Base-by-base conservation (phyloP, 2,113 vertebrate genomes). In the Haplotaxodon microlepis region DNA sequence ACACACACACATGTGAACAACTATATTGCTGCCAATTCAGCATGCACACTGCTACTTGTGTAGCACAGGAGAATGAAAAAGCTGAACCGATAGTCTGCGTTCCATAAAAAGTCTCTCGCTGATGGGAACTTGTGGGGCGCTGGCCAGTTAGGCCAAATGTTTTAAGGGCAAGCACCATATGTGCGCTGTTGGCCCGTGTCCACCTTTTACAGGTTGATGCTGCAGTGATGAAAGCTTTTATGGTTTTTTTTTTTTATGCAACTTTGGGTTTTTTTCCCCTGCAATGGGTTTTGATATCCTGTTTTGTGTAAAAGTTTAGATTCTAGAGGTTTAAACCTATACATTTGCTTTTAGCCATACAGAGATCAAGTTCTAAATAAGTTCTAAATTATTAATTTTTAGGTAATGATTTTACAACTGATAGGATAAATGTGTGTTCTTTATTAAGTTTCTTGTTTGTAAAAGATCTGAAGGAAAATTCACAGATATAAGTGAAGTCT, bases 11-110 rank as follows among this genome's bases (percentile, higher is more conserved):
- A 38, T 1, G 3, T 21, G 84, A 38, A 84, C 38, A 92, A 78
- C 91, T 87, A 91, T 87, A 86, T 90, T 83, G 86, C 88, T 92
- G 87, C 86, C 85, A 86, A 86, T 91, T 92, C 88, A 92, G 93
- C 91, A 63, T 90, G 90, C 90, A 87, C 86, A 80, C 82, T 93
- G 92, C 92, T 93, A 87, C 88, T 76, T 36, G 4, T 14, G 89
- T 88, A 90, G 90, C 86, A 90, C 71, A 80, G 63, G 57, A 88
- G 82, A 86, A 82, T 76, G 79, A 59, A 19, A 85, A 84, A 81
- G 78, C 93, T 86, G 83, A 89, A 84, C 17, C 4, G n/a, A 8
- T 59, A 24, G 38, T 90, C 91, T 87, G 78, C 84, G 92, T 89
- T 92, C 88, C 87, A 89, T 84, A 38, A 34, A 85, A 92, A 86